Conservation (phyloP, 2,888 invertebrate species). For the Agelastica alni region DNA sequence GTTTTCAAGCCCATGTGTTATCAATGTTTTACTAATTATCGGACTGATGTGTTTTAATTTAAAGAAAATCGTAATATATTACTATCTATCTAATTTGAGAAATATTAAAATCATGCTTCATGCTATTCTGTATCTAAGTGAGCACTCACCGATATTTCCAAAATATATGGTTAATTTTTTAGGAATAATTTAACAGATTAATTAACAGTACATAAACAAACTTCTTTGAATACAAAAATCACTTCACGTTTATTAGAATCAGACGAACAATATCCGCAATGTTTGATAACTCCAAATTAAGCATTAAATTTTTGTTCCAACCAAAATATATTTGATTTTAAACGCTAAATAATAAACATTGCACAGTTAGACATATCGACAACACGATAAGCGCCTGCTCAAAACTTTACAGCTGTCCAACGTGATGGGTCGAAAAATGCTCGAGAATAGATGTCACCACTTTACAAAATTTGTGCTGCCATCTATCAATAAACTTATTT, state of each 20-base stretch:
- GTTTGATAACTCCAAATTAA: background rate
- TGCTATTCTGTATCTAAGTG: background rate
- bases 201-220: constrained; percentile 27
- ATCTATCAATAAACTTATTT: too few relatives aligned
- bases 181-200: constrained; percentile 6
- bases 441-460: background rate
- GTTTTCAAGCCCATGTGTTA: too few relatives aligned
- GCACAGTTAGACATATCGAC: constrained; percentile 40
- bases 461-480: too few relatives aligned
- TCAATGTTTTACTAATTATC: too few relatives aligned
- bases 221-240: constrained; percentile 14
- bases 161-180: background rate
- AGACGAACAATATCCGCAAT: background rate
- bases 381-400: constrained; percentile 43
- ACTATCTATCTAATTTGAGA: too few relatives aligned
- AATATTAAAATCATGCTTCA: background rate
- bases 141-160: constrained; percentile 13
- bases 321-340: constrained; percentile 22
- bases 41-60: too few relatives aligned
- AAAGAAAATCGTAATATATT: too few relatives aligned
- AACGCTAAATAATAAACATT: constrained; percentile 35
- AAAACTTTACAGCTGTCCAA: constrained; percentile 27
- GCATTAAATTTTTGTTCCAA: constrained; percentile 13
- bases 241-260: constrained; percentile 12
- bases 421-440: background rate